These are phyloP conservation scores for Tympanoctomys barrerae DNA, from an alignment of 2,797 vertebrate species.

Conservation along the genomic window DNA sequence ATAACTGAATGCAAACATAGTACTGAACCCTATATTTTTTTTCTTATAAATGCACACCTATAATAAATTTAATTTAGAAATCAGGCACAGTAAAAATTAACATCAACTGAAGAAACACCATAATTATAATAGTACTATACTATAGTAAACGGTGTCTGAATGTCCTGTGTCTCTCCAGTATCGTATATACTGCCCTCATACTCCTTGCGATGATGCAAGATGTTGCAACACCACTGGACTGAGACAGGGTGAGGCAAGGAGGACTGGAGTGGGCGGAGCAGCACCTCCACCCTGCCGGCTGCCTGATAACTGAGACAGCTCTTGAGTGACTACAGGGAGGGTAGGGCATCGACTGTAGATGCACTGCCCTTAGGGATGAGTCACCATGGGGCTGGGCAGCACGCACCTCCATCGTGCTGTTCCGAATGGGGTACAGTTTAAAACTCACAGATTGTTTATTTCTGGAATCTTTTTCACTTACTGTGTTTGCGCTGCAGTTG, in stretches of 20 bases:
- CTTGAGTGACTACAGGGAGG: not conserved
- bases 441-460: not conserved
- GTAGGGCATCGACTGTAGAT: not conserved
- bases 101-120: not conserved
- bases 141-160: not conserved
- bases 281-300: not conserved
- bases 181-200: not conserved
- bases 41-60: not conserved
- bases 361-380: not conserved
- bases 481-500: not conserved
- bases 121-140: not conserved
- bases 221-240: not conserved
- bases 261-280: not conserved
- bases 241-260: not conserved
- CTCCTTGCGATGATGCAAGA: not conserved
- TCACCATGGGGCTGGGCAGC: not conserved
- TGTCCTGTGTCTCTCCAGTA: not conserved
- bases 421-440: not conserved
- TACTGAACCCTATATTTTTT: not conserved
- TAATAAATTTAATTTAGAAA: not conserved
- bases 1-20: not conserved
- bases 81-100: not conserved
- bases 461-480: not conserved
- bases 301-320: not conserved
- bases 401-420: not conserved